phyloP scores from a whole-genome alignment of 2,888 invertebrate species.

The Chirona hameri region DNA sequence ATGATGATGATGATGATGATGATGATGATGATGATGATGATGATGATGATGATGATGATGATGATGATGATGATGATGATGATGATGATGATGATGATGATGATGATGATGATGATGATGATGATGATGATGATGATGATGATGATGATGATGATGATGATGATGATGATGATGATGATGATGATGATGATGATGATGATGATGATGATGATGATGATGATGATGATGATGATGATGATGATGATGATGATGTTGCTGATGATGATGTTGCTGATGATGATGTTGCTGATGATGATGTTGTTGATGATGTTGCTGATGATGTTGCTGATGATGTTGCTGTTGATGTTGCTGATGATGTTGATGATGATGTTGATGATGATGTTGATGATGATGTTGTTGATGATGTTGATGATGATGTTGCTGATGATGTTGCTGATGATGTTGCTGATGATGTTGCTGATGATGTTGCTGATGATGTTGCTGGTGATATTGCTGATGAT shows the following conservation, averaged over 20 bases:
- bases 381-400: slow-evolving; percentile 1
- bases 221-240: too few relatives aligned
- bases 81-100: slow-evolving; percentile 22
- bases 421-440: too few relatives aligned
- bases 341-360: too few relatives aligned
- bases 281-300: too few relatives aligned
- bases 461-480: too few relatives aligned
- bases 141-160: slow-evolving; percentile 22
- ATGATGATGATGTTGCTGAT: too few relatives aligned
- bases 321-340: too few relatives aligned
- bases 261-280: too few relatives aligned
- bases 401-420: too few relatives aligned
- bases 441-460: too few relatives aligned
- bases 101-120: slow-evolving; percentile 22
- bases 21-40: slow-evolving; percentile 22
- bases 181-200: slow-evolving; percentile 22
- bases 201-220: slow-evolving; percentile 22
- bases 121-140: slow-evolving; percentile 22
- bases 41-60: slow-evolving; percentile 22
- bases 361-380: slow-evolving; percentile 8
- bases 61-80: slow-evolving; percentile 22
- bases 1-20: slow-evolving; percentile 22
- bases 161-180: slow-evolving; percentile 22
- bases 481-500: too few relatives aligned
- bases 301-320: too few relatives aligned